Base-by-base conservation (phyloP, 2,113 vertebrate species). In the Antigone vipio region DNA sequence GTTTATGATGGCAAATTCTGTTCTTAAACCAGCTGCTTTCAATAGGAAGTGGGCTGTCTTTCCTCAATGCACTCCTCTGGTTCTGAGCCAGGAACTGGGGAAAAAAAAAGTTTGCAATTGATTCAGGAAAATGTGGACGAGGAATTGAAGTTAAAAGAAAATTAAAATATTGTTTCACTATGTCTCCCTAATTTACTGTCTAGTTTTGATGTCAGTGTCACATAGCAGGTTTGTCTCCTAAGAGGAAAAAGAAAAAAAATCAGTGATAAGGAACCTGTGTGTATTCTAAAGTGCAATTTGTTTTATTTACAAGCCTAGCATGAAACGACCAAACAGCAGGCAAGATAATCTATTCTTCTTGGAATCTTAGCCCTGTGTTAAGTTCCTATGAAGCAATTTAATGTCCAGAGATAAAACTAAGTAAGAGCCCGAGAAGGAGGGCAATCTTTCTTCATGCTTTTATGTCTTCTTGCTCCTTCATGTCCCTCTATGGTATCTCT, bases 401-500 rank as follows among this genome's bases (percentile, higher is more conserved):
- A n/a, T 0, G 2, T 29, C 75, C 35, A 58, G 5, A 40, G 40
- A 40, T 40, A 40, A 40, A 40, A 11, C 40, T 35, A 35, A 35
- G 35, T 40, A 40, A 40, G 40, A 77, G 6, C 5, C 5, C 14
- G 56, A 95, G 35, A 63, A 83, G 9, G 5, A 53, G 8, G 17
- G 11, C 7, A 55, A 27, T 40, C 6, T 53, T 93, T 24, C 11
- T 93, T 24, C 11, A 23, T 21, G 15, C 3, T 93, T 92, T 85
- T 86, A 50, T 59, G 16, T 52, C 6, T 79, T 77, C n/a, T 67
- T 86, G 6, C 2, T 75, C 47, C 23, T 72, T 66, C 10, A 50
- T 0, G 0, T 56, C 14, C 9, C 9, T 59, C 29, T 74, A 0
- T 16, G 12, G 27, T 19, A 59, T 8, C 23, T 74, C 16, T 87